phyloP scores from a whole-genome alignment of 1,140 invertebrate genomes.

The Zaprionus nigranus region DNA sequence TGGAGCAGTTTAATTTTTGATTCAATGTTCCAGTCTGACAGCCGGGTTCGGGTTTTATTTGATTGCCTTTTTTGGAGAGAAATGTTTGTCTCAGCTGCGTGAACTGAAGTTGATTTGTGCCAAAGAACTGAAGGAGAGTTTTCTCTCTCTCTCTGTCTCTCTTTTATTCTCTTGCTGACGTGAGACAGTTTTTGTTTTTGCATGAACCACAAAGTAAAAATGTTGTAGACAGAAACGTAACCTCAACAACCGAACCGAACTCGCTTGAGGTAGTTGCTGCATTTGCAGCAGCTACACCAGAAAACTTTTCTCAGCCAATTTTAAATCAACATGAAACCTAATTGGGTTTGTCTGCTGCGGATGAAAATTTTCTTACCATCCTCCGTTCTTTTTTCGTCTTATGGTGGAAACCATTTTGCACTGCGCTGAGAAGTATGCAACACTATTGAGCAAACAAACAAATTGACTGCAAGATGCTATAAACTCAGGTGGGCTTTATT shows the following conservation, averaged over 20 bases:
- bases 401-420: constrained; percentile 22
- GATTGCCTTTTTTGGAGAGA: constrained; percentile 5
- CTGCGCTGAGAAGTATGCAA: constrained; percentile 28
- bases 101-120: constrained; percentile 10
- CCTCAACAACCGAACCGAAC: neutral
- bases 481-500: neutral
- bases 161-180: neutral
- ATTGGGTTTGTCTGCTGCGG: constrained; percentile 44
- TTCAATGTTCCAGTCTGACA: constrained; percentile 13
- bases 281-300: neutral
- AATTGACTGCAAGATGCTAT: neutral
- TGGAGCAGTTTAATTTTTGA: neutral
- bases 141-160: neutral
- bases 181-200: neutral
- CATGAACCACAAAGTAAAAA: constrained; percentile 32
- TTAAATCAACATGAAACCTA: constrained; percentile 49
- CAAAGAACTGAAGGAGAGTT: neutral
- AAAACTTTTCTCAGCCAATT: constrained; percentile 41
- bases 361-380: constrained; percentile 3
- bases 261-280: neutral
- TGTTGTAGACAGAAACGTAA: constrained; percentile 3
- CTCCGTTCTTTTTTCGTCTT: constrained; percentile 2
- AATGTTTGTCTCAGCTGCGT: neutral
- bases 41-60: constrained; percentile 18
- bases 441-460: constrained; percentile 20